Evolutionary conservation across 2,888 invertebrate species (phyloP).

Genomic region (Lutraria lutraria): DNA sequence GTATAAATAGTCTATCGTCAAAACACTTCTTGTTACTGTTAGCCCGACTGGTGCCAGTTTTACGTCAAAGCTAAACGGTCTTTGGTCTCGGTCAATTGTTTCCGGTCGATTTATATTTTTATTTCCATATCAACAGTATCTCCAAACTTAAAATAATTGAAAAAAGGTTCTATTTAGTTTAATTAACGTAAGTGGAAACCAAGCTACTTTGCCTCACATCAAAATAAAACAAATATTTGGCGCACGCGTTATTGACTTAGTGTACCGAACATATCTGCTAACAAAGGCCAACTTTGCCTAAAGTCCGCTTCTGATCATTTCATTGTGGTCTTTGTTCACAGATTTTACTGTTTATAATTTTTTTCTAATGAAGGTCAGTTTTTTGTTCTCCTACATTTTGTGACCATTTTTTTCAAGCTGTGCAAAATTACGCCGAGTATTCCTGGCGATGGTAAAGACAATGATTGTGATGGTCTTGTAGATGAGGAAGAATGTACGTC

Average conservation of each 20-base stretch:
- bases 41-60: too few relatives aligned
- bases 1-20: too few relatives aligned
- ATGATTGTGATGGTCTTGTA: conserved; percentile 54
- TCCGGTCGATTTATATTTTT: too few relatives aligned
- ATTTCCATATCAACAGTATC: too few relatives aligned
- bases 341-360: not conserved
- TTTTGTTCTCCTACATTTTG: not conserved
- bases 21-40: too few relatives aligned
- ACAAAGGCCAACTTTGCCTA: not conserved
- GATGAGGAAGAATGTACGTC: conserved; percentile 46
- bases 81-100: too few relatives aligned
- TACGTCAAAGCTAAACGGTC: too few relatives aligned
- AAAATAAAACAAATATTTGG: not conserved
- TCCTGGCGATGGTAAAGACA: conserved; percentile 37
- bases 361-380: not conserved
- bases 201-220: too few relatives aligned
- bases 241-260: not conserved
- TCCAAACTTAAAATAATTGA: too few relatives aligned
- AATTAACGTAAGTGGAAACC: too few relatives aligned
- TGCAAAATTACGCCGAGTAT: not conserved
- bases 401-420: not conserved
- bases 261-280: not conserved
- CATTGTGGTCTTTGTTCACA: not conserved
- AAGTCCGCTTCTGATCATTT: not conserved
- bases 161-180: too few relatives aligned